Conservation (phyloP, 2,797 vertebrate species). For the Anguilla marmorata region DNA sequence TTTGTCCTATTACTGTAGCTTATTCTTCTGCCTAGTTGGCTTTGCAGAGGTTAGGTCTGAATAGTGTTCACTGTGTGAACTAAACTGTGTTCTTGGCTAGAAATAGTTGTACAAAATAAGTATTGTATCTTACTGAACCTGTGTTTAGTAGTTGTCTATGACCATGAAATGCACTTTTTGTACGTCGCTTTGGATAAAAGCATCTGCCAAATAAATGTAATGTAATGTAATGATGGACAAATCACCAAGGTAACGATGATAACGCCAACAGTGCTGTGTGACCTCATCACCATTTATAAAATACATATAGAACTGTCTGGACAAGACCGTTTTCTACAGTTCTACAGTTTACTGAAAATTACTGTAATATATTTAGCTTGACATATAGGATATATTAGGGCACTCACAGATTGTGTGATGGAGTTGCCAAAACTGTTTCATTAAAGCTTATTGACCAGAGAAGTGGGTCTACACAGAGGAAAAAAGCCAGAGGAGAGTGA, state of each 20-base stretch:
- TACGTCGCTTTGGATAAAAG: too few species aligned
- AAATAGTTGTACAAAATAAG: too few species aligned
- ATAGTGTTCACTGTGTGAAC: too few species aligned
- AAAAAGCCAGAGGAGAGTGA: not conserved
- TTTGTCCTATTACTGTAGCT: too few species aligned
- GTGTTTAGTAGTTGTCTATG: too few species aligned
- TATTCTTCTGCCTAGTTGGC: too few species aligned
- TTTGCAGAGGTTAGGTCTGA: too few species aligned
- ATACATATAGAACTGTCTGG: not conserved
- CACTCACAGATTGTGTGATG: not conserved
- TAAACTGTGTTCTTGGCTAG: too few species aligned
- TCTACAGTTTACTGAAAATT: not conserved
- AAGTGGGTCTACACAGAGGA: not conserved
- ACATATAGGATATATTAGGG: not conserved
- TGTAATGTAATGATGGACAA: not conserved
- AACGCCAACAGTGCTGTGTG: not conserved
- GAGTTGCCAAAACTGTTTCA: not conserved
- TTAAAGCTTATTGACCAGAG: not conserved
- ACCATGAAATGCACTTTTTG: too few species aligned
- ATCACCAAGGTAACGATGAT: not conserved
- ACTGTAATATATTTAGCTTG: not conserved
- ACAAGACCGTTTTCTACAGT: not conserved
- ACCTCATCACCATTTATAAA: slow-evolving; percentile 13
- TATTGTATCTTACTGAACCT: too few species aligned
- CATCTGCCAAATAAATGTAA: too few species aligned